Evolutionary conservation across 2,888 invertebrate genomes (phyloP).

Genomic region (Coenonympha arcania): DNA sequence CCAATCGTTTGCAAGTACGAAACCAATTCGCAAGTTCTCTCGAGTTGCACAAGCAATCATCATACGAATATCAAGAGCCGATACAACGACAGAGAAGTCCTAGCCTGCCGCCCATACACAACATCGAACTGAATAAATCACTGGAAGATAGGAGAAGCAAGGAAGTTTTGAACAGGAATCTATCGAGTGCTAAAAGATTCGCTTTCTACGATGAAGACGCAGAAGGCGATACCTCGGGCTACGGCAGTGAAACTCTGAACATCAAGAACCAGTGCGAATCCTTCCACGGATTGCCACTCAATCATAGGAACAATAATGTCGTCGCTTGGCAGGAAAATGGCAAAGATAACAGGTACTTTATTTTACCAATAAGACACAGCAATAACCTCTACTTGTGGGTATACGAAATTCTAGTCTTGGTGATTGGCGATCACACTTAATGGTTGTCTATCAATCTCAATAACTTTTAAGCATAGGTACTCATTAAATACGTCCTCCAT

Average conservation of each 20-base stretch:
- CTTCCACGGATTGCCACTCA: slow-evolving; percentile 37
- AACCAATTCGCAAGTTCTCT: slow-evolving; percentile 68
- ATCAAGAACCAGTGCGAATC: slow-evolving; percentile 40
- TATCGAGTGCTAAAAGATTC: slow-evolving; percentile 62
- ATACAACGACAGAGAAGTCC: slow-evolving; percentile 75
- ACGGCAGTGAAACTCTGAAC: slow-evolving; percentile 83
- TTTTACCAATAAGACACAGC: background rate
- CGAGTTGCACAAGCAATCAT: slow-evolving; percentile 61
- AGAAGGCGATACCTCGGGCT: slow-evolving; percentile 87
- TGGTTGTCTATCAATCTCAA: no score
- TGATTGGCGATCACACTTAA: no score
- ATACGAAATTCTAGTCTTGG: no score
- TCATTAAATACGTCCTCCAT: no score
- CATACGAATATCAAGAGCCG: slow-evolving; percentile 63
- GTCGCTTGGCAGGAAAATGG: slow-evolving; percentile 65
- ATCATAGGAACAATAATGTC: slow-evolving; percentile 43
- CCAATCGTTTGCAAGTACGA: slow-evolving; percentile 57
- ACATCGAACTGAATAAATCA: slow-evolving; percentile 47
- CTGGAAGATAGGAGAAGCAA: slow-evolving; percentile 50
- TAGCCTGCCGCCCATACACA: slow-evolving; percentile 79
- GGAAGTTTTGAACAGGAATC: slow-evolving; percentile 51
- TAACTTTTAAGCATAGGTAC: no score
- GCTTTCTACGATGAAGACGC: slow-evolving; percentile 70
- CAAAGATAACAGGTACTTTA: slow-evolving; percentile 44
- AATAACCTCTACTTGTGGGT: no score